phyloP scores from a whole-genome alignment of 2,888 invertebrate species.

The Drosophila histrio region DNA sequence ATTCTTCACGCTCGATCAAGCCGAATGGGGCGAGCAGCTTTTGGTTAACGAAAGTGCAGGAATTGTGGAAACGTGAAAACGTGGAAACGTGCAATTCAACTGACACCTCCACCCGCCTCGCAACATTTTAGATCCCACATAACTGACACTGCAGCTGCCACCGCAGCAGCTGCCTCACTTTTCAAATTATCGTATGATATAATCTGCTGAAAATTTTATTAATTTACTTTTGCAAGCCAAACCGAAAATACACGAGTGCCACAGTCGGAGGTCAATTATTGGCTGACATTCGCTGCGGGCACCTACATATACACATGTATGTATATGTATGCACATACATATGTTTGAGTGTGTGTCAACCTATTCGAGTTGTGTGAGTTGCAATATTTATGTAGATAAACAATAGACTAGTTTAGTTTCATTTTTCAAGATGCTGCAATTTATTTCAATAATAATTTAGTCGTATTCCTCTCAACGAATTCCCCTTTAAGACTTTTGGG shows the following conservation, averaged over 20 bases:
- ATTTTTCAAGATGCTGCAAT: slow-evolving; percentile 51
- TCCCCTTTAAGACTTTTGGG: slow-evolving; percentile 34
- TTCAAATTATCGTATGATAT: slow-evolving; percentile 42
- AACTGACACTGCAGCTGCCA: slow-evolving; percentile 25
- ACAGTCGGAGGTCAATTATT: slow-evolving; percentile 27
- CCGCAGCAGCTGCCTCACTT: slow-evolving; percentile 31
- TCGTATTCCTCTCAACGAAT: slow-evolving; percentile 35
- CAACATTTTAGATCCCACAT: neutral
- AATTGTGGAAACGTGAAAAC: slow-evolving; percentile 16
- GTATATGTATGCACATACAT: neutral
- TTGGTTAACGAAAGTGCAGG: slow-evolving; percentile 28
- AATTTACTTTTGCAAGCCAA: slow-evolving; percentile 44
- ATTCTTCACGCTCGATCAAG: slow-evolving; percentile 40
- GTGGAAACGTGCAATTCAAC: neutral
- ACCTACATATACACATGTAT: neutral
- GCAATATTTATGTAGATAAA: neutral
- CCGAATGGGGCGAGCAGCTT: slow-evolving; percentile 29
- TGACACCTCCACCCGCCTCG: neutral
- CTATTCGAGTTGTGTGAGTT: neutral
- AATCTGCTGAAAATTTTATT: slow-evolving; percentile 59
- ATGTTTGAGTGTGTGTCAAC: neutral
- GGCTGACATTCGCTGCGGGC: neutral
- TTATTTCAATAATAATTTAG: slow-evolving; percentile 56
- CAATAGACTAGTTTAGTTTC: neutral
- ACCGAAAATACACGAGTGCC: slow-evolving; percentile 1